Evolutionary conservation across 35 echinoderm and acorn worm species (phyloP).

Genomic region (Chiridota heheva): DNA sequence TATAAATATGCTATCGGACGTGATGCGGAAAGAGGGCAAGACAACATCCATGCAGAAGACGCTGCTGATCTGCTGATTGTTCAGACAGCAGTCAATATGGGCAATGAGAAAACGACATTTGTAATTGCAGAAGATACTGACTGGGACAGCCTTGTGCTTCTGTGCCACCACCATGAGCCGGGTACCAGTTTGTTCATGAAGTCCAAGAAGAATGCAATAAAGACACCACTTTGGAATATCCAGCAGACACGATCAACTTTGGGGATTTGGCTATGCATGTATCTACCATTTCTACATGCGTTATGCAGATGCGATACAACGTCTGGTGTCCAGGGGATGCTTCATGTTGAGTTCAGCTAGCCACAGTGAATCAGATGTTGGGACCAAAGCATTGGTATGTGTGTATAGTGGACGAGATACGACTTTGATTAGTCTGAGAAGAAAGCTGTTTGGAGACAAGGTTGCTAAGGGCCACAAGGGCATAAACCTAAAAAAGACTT

Average conservation of each 20-base stretch:
- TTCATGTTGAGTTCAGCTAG: constrained; percentile 39
- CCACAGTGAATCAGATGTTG: constrained; percentile 17
- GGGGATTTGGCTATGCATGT: constrained; percentile 9
- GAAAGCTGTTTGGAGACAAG: constrained; percentile 28
- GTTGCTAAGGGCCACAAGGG: constrained; percentile 16
- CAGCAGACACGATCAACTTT: neutral
- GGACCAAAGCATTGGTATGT: constrained; percentile 17
- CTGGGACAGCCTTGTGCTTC: constrained; percentile 23
- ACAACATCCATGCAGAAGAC: too few relatives aligned
- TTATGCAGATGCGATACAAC: constrained; percentile 50
- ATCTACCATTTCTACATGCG: constrained; percentile 36
- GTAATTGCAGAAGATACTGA: constrained; percentile 31
- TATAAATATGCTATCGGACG: too few relatives aligned
- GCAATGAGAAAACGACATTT: too few relatives aligned
- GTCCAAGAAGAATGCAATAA: constrained; percentile 18
- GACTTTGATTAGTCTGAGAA: neutral
- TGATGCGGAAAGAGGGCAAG: too few relatives aligned
- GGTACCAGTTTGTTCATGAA: neutral
- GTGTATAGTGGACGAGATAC: neutral
- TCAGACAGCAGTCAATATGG: too few relatives aligned
- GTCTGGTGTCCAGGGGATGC: constrained; percentile 30
- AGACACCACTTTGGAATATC: constrained; percentile 28
- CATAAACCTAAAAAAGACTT: constrained; percentile 26
- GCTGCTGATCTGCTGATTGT: too few relatives aligned
- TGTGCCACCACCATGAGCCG: constrained; percentile 20